Conservation (phyloP, 1,140 invertebrate species). For the Kradibia gibbosae region DNA sequence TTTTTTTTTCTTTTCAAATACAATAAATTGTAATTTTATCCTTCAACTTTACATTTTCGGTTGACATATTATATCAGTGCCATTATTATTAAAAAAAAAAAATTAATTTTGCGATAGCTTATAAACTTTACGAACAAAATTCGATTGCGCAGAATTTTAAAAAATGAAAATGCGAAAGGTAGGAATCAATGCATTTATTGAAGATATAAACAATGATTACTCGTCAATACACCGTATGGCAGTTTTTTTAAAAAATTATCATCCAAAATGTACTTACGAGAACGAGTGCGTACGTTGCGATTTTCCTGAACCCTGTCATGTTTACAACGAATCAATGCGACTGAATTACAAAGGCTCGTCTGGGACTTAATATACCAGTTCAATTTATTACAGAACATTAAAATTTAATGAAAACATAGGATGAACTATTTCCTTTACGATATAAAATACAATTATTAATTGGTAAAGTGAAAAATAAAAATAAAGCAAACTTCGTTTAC, state of each 20-base stretch:
- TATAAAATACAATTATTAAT: background rate
- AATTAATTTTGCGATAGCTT: no score
- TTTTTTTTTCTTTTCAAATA: no score
- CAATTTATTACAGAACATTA: constrained; percentile 11
- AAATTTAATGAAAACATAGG: constrained; percentile 24
- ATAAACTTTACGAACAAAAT: background rate
- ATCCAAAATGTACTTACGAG: constrained; percentile 7
- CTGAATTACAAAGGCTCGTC: background rate
- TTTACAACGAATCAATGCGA: background rate
- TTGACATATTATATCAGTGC: no score
- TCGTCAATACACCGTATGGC: background rate
- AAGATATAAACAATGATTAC: background rate
- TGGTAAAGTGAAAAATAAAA: constrained; percentile 19
- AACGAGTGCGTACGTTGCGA: background rate
- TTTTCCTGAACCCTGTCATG: background rate
- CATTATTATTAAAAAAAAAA: no score
- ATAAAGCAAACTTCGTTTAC: background rate
- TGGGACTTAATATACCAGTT: constrained; percentile 22
- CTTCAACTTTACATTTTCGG: no score
- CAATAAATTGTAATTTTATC: no score
- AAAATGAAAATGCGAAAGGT: background rate
- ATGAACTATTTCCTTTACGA: constrained; percentile 7
- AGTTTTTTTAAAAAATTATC: background rate
- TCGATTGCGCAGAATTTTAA: background rate
- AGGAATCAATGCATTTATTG: background rate